phyloP scores from a whole-genome alignment of 1,140 invertebrate genomes.

The Varroa destructor region DNA sequence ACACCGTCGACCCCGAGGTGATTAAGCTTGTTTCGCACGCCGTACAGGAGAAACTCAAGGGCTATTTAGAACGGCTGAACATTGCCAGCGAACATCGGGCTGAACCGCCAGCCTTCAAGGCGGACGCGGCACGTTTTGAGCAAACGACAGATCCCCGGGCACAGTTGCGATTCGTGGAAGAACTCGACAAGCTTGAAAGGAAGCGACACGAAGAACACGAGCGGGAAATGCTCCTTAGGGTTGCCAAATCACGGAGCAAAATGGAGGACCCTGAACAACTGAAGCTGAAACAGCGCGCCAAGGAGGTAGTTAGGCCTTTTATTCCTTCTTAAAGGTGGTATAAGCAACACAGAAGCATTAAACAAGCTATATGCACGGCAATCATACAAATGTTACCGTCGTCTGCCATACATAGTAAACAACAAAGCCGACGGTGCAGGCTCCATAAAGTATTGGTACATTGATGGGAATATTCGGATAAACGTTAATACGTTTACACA shows the following conservation, averaged over 20 bases:
- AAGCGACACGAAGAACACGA: slow-evolving; percentile 87
- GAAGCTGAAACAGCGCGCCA: slow-evolving; percentile 88
- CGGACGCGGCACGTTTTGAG: slow-evolving; percentile 53
- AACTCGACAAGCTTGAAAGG: slow-evolving; percentile 80
- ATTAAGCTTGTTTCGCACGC: slow-evolving; percentile 81
- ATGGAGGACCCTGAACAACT: slow-evolving; percentile 93
- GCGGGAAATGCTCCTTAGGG: slow-evolving; percentile 72
- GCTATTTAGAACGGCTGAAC: slow-evolving; percentile 78
- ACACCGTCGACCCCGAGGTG: slow-evolving; percentile 75
- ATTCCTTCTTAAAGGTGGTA: slow-evolving; percentile 2
- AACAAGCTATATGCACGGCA: slow-evolving; percentile 1
- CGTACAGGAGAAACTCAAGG: slow-evolving; percentile 81
- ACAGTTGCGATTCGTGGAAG: slow-evolving; percentile 88
- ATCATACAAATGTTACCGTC: background rate
- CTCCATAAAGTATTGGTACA: no score
- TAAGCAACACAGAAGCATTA: background rate
- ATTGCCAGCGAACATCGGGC: slow-evolving; percentile 85
- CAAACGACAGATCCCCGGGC: slow-evolving; percentile 74
- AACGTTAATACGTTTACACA: no score
- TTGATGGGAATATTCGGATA: no score
- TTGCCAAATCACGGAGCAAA: slow-evolving; percentile 87
- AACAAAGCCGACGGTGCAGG: no score
- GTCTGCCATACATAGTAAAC: background rate
- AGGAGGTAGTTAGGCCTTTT: slow-evolving; percentile 49
- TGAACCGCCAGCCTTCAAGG: slow-evolving; percentile 44